These are phyloP conservation scores for Drosophila punjabiensis DNA, from an alignment of 1,140 invertebrate species.

Conservation along the genomic window DNA sequence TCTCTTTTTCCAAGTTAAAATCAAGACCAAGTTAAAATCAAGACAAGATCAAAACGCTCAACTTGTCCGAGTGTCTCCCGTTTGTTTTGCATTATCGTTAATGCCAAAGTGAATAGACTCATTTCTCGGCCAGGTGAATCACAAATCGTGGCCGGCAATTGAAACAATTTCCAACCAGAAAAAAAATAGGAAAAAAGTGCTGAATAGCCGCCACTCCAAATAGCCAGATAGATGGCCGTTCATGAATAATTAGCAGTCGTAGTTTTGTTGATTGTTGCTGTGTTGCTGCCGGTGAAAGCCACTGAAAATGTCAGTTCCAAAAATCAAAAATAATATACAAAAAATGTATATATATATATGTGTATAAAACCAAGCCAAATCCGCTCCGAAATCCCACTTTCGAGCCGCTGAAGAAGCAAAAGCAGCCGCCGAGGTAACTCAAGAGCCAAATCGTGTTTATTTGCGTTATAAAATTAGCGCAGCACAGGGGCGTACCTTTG, in stretches of 20 bases:
- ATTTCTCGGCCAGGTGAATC: conserved; percentile 24
- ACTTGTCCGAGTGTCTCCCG: not conserved
- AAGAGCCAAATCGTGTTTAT: conserved; percentile 82
- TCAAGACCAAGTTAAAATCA: not conserved
- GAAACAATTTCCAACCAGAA: conserved; percentile 31
- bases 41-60: not conserved
- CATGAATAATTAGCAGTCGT: conserved; percentile 73
- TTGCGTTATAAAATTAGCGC: conserved; percentile 81
- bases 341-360: not conserved
- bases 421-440: conserved; percentile 54
- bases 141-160: conserved; percentile 19
- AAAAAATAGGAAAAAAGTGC: conserved; percentile 30
- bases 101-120: not conserved
- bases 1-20: not conserved
- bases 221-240: conserved; percentile 53
- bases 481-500: conserved; percentile 22
- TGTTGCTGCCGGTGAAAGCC: conserved; percentile 52
- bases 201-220: conserved; percentile 58
- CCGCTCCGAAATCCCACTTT: conserved; percentile 42
- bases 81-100: not conserved
- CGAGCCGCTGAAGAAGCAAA: conserved; percentile 58
- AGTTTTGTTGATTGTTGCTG: conserved; percentile 35
- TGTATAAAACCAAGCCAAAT: conserved; percentile 23
- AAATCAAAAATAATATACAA: not conserved
- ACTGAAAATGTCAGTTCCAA: conserved; percentile 19